A percentile compares a stretch with the other conserved stretches of the same genome.
phyloP scores from a whole-genome alignment of 2,113 vertebrate species.

The Coregonus clupeaformis region DNA sequence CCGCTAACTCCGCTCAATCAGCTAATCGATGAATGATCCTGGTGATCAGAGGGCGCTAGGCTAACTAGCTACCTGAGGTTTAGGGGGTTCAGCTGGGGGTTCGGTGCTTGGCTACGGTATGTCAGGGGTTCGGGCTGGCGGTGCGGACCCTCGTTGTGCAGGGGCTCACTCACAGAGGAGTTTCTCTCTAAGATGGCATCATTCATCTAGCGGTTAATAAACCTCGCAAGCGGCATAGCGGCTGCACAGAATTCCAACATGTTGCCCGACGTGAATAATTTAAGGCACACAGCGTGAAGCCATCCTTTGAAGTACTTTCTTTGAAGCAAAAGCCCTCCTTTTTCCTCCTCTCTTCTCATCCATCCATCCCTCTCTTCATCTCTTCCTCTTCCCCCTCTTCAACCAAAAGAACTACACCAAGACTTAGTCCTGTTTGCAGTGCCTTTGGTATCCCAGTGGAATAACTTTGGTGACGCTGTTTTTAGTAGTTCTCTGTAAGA shows the following conservation, averaged over 20 bases:
- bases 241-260: slow-evolving; percentile 58
- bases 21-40: neutral
- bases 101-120: neutral
- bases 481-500: neutral
- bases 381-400: neutral
- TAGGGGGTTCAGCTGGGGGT: neutral
- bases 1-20: neutral
- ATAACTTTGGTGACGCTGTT: neutral
- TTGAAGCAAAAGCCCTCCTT: slow-evolving; percentile 57
- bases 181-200: slow-evolving; percentile 41
- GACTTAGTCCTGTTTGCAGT: neutral
- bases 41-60: neutral
- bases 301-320: slow-evolving; percentile 71
- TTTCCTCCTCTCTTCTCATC: slow-evolving; percentile 22
- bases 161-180: slow-evolving; percentile 20
- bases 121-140: neutral
- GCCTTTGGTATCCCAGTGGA: neutral
- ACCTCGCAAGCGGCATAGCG: slow-evolving; percentile 18
- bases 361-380: neutral
- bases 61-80: slow-evolving; percentile 11
- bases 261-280: slow-evolving; percentile 69
- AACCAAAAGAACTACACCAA: neutral
- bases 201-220: slow-evolving; percentile 53
- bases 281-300: slow-evolving; percentile 68
- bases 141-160: neutral